Conservation (phyloP, 2,888 invertebrate species). For the Stegophylla sp. region DNA sequence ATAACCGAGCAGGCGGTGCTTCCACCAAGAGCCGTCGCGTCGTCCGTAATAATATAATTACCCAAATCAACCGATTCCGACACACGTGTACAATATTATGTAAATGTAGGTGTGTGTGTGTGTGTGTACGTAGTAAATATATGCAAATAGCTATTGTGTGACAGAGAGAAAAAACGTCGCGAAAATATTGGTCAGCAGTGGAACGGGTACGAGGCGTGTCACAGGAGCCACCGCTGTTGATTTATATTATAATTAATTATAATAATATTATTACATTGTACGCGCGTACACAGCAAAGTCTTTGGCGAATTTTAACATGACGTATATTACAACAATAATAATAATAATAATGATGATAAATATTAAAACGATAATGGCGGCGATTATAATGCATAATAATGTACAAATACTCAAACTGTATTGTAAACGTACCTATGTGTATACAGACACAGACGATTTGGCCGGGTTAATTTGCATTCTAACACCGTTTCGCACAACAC, state of each 20-base stretch:
- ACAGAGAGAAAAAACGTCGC: neutral
- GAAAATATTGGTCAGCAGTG: neutral
- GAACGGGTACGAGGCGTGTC: conserved; percentile 5
- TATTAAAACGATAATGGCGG: no score
- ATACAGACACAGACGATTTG: conserved; percentile 21
- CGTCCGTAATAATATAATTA: neutral
- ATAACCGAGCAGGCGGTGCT: neutral
- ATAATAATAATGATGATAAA: neutral
- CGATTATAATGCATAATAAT: neutral
- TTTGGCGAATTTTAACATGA: neutral
- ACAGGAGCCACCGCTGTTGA: neutral
- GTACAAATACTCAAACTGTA: neutral
- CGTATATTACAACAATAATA: neutral
- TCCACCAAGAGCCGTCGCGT: neutral
- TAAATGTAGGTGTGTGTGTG: no score
- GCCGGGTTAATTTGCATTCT: conserved; percentile 34
- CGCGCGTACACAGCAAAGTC: neutral
- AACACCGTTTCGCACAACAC: conserved; percentile 26
- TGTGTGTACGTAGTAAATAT: no score
- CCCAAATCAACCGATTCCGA: neutral
- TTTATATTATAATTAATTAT: no score
- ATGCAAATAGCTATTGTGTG: no score
- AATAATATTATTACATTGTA: neutral
- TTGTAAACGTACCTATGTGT: neutral
- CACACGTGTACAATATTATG: no score